A percentile compares a stretch with the other conserved stretches of the same genome.
Conservation (phyloP, 2,888 invertebrate genomes). For the Ormyrus nitidulus region DNA sequence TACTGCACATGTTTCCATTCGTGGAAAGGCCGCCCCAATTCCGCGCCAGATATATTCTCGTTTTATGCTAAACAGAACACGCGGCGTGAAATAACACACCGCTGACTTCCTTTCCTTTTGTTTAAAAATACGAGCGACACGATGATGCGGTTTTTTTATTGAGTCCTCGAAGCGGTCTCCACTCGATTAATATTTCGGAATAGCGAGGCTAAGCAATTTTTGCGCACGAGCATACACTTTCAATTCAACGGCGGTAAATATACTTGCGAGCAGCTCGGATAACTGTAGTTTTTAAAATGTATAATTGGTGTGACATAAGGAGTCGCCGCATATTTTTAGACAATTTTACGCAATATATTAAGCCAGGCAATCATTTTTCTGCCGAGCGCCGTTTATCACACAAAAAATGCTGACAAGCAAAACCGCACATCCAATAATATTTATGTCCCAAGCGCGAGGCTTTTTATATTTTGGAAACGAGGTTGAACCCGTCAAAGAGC, state of each 20-base stretch:
- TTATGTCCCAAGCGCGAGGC: constrained; percentile 27
- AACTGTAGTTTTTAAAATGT: background rate
- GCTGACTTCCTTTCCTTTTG: background rate
- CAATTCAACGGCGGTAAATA: background rate
- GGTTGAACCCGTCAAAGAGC: constrained; percentile 42
- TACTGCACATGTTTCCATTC: background rate
- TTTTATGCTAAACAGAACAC: constrained; percentile 10
- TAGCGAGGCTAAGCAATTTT: background rate
- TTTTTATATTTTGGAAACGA: constrained; percentile 46
- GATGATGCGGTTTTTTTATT: constrained; percentile 3
- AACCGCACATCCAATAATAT: constrained; percentile 46
- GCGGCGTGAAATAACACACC: constrained; percentile 4
- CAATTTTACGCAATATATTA: constrained; percentile 3
- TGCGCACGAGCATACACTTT: background rate
- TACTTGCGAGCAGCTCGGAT: too few species aligned
- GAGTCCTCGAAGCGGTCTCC: background rate
- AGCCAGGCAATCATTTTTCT: constrained; percentile 13
- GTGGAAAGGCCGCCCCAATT: constrained; percentile 21
- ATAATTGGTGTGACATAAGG: background rate
- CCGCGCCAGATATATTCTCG: constrained; percentile 14
- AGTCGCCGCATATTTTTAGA: constrained; percentile 12
- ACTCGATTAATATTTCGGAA: background rate
- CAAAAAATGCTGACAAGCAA: constrained; percentile 23
- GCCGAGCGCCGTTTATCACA: constrained; percentile 37
- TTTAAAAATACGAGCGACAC: background rate